Evolutionary conservation across 2,113 vertebrate species (phyloP).

Genomic region (Rynchops niger): DNA sequence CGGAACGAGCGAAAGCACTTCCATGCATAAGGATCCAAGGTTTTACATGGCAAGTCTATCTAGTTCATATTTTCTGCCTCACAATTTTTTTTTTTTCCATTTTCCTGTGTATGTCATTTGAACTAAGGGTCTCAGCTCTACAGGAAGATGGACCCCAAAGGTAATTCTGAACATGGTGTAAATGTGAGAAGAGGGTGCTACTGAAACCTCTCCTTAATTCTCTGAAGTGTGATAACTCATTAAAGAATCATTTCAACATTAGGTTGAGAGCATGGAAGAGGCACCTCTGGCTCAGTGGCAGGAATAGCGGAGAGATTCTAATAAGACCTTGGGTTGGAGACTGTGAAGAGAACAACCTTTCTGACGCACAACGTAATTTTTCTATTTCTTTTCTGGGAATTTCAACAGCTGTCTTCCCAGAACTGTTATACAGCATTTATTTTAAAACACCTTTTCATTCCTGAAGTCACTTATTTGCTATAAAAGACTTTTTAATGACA

Average conservation of each 20-base stretch:
- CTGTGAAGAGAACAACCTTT: not conserved
- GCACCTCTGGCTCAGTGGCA: not conserved
- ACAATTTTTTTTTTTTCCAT: not conserved
- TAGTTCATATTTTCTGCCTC: not conserved
- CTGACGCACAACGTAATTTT: not conserved
- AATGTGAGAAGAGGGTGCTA: not conserved
- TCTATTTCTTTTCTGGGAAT: not conserved
- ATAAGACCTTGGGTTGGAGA: not conserved
- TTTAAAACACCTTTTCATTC: conserved; percentile 27
- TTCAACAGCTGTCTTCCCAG: conserved; percentile 1
- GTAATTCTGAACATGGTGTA: not conserved
- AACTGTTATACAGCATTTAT: not conserved
- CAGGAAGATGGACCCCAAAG: not conserved
- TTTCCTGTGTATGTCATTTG: not conserved
- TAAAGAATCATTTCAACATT: not conserved
- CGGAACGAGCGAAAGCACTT: rapidly evolving
- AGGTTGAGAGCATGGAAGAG: not conserved
- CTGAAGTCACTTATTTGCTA: conserved; percentile 50
- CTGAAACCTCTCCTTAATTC: not conserved
- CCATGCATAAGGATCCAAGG: not conserved
- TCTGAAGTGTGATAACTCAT: not conserved
- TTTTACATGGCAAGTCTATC: not conserved
- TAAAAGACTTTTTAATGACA: conserved; percentile 30
- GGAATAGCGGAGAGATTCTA: not conserved
- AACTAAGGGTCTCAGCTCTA: not conserved